Percentiles rank a stretch among this genome's conserved stretches.
Evolutionary conservation across 92 coral and sea anemone genomes (phyloP).

Genomic region (Zoanthus solanderi): DNA sequence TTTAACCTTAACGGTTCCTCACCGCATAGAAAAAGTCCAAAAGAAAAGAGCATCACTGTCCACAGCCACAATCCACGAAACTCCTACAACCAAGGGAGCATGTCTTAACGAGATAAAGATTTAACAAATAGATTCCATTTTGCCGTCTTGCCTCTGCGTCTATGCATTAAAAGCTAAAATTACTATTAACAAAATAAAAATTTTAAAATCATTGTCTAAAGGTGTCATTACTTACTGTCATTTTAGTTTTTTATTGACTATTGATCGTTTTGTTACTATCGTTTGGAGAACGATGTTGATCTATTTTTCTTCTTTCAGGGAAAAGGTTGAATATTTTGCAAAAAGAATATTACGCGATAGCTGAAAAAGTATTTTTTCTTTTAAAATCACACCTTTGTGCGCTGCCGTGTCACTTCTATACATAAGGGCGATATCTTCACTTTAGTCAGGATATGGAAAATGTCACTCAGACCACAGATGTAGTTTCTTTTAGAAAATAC

Average conservation of each 20-base stretch:
- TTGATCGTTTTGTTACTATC: neutral
- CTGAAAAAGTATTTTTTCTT: neutral
- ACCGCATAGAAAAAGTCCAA: slow-evolving; percentile 60
- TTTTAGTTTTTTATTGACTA: neutral
- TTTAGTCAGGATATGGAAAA: neutral
- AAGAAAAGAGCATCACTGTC: slow-evolving; percentile 63
- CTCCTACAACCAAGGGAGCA: slow-evolving; percentile 48
- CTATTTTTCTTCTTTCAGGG: neutral
- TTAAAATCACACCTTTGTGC: neutral
- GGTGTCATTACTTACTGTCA: neutral
- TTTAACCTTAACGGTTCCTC: slow-evolving; percentile 67
- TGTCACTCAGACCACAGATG: neutral
- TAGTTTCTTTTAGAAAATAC: neutral
- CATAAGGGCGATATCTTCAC: neutral
- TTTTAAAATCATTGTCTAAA: neutral
- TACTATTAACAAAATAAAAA: neutral
- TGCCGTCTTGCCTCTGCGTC: slow-evolving; percentile 4
- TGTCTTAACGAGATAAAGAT: slow-evolving; percentile 1
- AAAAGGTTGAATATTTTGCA: neutral
- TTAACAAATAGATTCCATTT: neutral
- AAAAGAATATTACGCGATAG: neutral
- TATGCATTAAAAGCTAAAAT: neutral
- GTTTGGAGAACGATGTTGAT: neutral
- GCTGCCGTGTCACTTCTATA: neutral
- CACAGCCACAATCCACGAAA: slow-evolving; percentile 66